Conservation (phyloP, 2,113 vertebrate genomes). For the Petromus typicus region DNA sequence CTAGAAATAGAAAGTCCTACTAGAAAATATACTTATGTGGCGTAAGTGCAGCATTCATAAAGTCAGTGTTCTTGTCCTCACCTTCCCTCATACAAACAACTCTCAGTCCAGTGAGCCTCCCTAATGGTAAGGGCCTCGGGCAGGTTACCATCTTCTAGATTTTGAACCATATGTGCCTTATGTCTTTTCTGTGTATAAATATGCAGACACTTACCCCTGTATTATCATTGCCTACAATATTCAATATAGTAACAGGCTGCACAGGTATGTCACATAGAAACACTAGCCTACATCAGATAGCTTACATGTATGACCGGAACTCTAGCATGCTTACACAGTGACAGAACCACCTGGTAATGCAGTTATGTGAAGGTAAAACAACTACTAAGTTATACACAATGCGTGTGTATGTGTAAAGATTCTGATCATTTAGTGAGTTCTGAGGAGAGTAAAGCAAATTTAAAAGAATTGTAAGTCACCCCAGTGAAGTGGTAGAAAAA, state of each 20-base stretch:
- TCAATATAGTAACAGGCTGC: background rate
- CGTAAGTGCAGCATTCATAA: background rate
- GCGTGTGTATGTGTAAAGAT: background rate
- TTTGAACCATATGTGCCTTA: background rate
- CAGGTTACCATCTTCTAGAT: background rate
- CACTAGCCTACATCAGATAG: background rate
- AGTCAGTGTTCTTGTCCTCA: background rate
- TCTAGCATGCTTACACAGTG: background rate
- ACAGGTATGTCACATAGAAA: background rate
- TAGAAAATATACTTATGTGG: background rate
- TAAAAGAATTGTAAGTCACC: background rate
- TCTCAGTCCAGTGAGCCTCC: background rate
- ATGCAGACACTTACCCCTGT: background rate
- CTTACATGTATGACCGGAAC: background rate
- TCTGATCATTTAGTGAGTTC: background rate
- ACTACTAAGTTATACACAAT: background rate
- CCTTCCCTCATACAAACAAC: background rate
- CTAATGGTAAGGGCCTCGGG: background rate
- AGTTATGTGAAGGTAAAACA: background rate
- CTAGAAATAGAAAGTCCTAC: too few relatives aligned
- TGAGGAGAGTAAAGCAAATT: background rate
- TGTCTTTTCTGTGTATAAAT: background rate
- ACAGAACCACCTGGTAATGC: background rate
- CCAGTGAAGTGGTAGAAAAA: conserved; percentile 6
- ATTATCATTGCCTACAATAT: background rate